These are phyloP conservation scores for Minunthozetes semirufus DNA, from an alignment of 2,888 invertebrate genomes.

Conservation along the genomic window DNA sequence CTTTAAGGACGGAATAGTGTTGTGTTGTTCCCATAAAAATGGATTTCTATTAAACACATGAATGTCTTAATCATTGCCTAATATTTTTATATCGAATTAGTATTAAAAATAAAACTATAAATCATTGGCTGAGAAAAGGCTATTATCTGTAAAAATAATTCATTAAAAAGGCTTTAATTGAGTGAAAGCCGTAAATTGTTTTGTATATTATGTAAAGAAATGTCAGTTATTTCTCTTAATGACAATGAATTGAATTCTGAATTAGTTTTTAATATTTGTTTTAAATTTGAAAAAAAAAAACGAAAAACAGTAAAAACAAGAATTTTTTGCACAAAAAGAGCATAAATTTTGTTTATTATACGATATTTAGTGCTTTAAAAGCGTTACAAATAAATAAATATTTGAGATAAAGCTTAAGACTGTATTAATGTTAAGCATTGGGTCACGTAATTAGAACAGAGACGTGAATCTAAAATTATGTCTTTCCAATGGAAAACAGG, in stretches of 20 bases:
- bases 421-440: constrained; percentile 1
- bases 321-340: not conserved
- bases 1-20: no score
- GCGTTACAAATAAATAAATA: constrained; percentile 29
- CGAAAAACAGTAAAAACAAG: constrained; percentile 14
- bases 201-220: no score
- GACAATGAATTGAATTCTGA: not conserved
- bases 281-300: not conserved
- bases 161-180: no score
- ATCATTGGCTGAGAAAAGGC: no score
- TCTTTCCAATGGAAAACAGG: not conserved
- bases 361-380: not conserved
- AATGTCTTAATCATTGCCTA: no score
- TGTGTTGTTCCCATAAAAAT: no score
- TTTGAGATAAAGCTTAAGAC: constrained; percentile 20
- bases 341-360: not conserved
- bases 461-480: constrained; percentile 24
- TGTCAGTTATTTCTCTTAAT: not conserved
- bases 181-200: no score
- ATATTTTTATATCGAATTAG: no score
- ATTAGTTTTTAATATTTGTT: not conserved
- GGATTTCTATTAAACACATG: no score
- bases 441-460: constrained; percentile 31
- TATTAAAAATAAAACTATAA: no score
- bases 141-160: no score